phyloP scores from a whole-genome alignment of 2,113 vertebrate genomes.

The Chaetorhynchus papuensis region DNA sequence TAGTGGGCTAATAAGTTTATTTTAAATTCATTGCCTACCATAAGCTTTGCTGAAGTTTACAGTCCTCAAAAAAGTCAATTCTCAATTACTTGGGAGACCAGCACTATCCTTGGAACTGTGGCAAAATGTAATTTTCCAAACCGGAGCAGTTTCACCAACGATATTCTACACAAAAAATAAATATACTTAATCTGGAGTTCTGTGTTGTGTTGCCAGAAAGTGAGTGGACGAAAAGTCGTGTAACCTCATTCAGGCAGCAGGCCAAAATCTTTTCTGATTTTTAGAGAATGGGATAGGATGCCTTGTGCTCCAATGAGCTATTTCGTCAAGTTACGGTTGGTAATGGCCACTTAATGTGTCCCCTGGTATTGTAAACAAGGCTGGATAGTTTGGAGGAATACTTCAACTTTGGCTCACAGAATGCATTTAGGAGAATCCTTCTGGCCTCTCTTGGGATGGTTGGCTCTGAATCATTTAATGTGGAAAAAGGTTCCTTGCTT shows the following conservation, averaged over 20 bases:
- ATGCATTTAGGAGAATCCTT: neutral
- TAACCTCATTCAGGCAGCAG: neutral
- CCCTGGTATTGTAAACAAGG: neutral
- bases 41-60: constrained; percentile 13
- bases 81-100: constrained; percentile 11
- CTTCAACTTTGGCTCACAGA: neutral
- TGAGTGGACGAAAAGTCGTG: neutral
- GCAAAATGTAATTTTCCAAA: constrained; percentile 8
- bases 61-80: neutral
- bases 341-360: neutral
- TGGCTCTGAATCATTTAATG: neutral
- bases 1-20: neutral
- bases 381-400: neutral
- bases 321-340: neutral
- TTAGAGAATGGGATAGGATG: neutral
- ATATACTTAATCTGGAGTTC: neutral
- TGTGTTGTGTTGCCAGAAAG: neutral
- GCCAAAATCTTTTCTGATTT: neutral
- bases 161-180: neutral
- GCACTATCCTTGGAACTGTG: neutral
- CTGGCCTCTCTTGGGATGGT: neutral
- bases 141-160: constrained; percentile 2
- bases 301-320: neutral
- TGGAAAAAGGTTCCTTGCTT: neutral
- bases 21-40: neutral